phyloP scores from a whole-genome alignment of 2,888 invertebrate genomes.

The Oligia fasciuncula region DNA sequence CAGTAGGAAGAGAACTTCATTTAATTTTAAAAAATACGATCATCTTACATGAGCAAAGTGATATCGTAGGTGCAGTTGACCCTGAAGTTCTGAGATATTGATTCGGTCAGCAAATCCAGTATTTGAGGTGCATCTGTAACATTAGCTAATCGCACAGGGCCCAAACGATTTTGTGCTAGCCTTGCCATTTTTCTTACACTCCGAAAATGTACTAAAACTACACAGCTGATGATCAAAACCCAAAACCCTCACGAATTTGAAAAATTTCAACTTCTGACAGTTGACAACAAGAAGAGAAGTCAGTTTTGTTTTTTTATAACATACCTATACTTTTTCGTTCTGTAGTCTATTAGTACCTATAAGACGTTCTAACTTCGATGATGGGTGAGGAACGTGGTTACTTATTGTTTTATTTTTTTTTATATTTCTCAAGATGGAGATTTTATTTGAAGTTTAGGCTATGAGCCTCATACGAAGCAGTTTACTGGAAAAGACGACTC shows the following conservation, averaged over 20 bases:
- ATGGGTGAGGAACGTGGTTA: too few species aligned
- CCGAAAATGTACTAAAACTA: not conserved
- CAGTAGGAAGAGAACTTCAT: not conserved
- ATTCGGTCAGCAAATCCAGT: slow-evolving; percentile 74
- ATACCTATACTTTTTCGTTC: not conserved
- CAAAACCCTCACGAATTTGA: not conserved
- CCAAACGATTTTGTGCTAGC: slow-evolving; percentile 68
- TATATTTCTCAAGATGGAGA: not conserved
- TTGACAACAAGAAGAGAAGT: slow-evolving; percentile 24
- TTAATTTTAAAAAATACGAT: not conserved
- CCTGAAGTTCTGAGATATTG: slow-evolving; percentile 80
- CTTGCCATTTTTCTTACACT: slow-evolving; percentile 58
- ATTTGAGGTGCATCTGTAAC: slow-evolving; percentile 75
- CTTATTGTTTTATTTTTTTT: too few species aligned
- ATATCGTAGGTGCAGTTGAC: slow-evolving; percentile 71
- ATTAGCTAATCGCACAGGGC: slow-evolving; percentile 76
- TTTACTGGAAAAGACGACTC: not conserved
- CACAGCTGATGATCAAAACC: not conserved
- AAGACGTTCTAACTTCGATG: too few species aligned
- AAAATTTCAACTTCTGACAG: slow-evolving; percentile 22
- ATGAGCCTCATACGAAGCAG: not conserved
- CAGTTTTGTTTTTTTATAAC: slow-evolving; percentile 6
- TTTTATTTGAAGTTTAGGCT: not conserved
- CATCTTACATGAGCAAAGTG: slow-evolving; percentile 76
- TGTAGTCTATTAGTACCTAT: not conserved